Evolutionary conservation across 2,888 invertebrate species (phyloP).

Genomic region (Raillietiella orientalis): DNA sequence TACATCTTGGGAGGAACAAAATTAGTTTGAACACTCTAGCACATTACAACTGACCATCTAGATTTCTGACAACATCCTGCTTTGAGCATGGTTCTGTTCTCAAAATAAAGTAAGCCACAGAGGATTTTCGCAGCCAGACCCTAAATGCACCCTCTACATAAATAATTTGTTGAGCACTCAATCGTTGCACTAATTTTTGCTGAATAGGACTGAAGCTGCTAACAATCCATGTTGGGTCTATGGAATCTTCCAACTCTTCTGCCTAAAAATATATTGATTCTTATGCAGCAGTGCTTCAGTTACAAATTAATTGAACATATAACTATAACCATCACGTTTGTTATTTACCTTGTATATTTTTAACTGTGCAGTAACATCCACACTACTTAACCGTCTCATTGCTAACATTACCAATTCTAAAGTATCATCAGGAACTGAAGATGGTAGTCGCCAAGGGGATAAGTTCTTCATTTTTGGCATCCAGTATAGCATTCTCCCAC

Average conservation of each 20-base stretch:
- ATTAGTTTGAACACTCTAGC: constrained; percentile 1
- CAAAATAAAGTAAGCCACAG: constrained; percentile 51
- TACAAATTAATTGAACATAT: neutral
- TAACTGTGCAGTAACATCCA: constrained; percentile 35
- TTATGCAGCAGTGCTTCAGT: neutral
- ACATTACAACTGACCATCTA: constrained; percentile 26
- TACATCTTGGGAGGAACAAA: too few species aligned
- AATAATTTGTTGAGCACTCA: constrained; percentile 24
- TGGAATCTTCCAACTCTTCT: constrained; percentile 30
- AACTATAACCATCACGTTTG: neutral
- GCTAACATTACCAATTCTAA: constrained; percentile 47
- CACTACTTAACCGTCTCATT: constrained; percentile 43
- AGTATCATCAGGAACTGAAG: constrained; percentile 36
- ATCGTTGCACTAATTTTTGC: constrained; percentile 27
- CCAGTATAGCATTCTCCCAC: constrained; percentile 23
- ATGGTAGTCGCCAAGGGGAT: constrained; percentile 53
- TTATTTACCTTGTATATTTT: constrained; percentile 23
- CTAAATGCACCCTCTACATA: constrained; percentile 54
- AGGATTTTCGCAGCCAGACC: constrained; percentile 37
- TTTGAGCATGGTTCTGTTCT: constrained; percentile 28
- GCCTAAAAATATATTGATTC: constrained; percentile 16
- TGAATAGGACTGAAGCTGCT: constrained; percentile 53
- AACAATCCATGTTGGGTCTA: constrained; percentile 73
- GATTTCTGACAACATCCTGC: constrained; percentile 12
- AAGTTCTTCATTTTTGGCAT: constrained; percentile 65